phyloP scores from a whole-genome alignment of 2,888 invertebrate species.

The Blastobasis lacticolella region DNA sequence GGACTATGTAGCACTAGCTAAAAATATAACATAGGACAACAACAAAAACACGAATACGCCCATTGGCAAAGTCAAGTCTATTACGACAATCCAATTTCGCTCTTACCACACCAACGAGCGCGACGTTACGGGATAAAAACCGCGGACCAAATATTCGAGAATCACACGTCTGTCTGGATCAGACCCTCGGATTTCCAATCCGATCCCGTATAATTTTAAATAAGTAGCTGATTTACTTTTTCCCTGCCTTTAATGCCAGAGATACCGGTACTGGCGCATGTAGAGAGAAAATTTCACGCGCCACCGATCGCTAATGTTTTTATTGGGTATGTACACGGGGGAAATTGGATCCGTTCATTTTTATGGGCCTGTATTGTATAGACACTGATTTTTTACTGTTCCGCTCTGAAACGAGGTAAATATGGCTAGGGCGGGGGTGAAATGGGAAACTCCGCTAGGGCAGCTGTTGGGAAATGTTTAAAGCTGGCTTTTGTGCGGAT shows the following conservation, averaged over 20 bases:
- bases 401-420: constrained; percentile 16
- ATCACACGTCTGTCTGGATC: no score
- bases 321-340: constrained; percentile 34
- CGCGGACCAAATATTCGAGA: no score
- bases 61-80: no score
- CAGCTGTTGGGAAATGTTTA: constrained; percentile 7
- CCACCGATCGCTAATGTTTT: constrained; percentile 40
- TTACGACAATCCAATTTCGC: no score
- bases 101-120: no score
- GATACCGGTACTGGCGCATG: constrained; percentile 23
- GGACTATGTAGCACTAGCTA: no score
- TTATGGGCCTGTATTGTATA: constrained; percentile 24
- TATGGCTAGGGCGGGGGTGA: constrained; percentile 6
- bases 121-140: no score
- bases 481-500: no score
- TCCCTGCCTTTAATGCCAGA: constrained; percentile 10
- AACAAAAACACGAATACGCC: no score
- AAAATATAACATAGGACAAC: no score
- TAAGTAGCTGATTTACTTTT: neutral
- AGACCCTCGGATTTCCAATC: neutral
- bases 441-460: neutral
- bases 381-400: constrained; percentile 31
- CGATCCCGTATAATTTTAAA: neutral
- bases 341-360: constrained; percentile 34
- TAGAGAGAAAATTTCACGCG: constrained; percentile 36